Percentiles rank a stretch among this genome's conserved stretches.
These are phyloP conservation scores for Holcopasites calliopsidis DNA, from an alignment of 1,140 invertebrate species.

Conservation along the genomic window DNA sequence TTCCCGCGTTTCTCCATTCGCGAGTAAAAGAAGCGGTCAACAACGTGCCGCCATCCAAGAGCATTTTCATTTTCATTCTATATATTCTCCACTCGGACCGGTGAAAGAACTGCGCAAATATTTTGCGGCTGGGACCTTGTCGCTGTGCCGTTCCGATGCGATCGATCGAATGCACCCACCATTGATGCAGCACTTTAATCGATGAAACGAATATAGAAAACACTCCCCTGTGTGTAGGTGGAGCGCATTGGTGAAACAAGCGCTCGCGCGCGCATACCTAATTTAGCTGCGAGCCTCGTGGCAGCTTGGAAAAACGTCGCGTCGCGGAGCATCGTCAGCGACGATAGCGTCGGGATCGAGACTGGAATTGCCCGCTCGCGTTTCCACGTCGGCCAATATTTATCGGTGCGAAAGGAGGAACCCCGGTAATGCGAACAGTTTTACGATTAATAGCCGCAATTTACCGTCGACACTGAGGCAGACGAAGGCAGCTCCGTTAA, in stretches of 20 bases:
- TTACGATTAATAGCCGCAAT: slow-evolving; percentile 30
- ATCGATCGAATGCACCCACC: background rate
- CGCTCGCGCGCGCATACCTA: slow-evolving; percentile 21
- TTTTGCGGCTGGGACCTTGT: slow-evolving; percentile 21
- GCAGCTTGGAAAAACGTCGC: background rate
- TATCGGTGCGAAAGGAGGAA: background rate
- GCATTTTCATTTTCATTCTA: background rate
- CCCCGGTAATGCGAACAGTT: slow-evolving; percentile 11
- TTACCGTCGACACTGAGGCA: background rate
- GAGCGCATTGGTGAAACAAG: slow-evolving; percentile 26
- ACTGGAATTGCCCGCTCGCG: background rate
- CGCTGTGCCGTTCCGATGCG: background rate
- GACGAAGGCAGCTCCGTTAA: background rate
- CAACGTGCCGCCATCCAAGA: background rate
- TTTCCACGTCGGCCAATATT: background rate
- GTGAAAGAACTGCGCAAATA: slow-evolving; percentile 7
- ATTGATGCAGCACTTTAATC: slow-evolving; percentile 30
- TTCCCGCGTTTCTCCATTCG: background rate
- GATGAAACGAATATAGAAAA: slow-evolving; percentile 38
- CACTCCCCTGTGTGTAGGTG: slow-evolving; percentile 13
- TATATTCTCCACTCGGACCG: no score
- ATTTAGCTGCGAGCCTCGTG: slow-evolving; percentile 6
- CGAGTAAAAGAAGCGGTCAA: background rate
- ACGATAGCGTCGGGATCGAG: background rate
- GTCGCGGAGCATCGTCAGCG: background rate